phyloP scores from a whole-genome alignment of 1,140 invertebrate species.

The Drosophila kanapiae region DNA sequence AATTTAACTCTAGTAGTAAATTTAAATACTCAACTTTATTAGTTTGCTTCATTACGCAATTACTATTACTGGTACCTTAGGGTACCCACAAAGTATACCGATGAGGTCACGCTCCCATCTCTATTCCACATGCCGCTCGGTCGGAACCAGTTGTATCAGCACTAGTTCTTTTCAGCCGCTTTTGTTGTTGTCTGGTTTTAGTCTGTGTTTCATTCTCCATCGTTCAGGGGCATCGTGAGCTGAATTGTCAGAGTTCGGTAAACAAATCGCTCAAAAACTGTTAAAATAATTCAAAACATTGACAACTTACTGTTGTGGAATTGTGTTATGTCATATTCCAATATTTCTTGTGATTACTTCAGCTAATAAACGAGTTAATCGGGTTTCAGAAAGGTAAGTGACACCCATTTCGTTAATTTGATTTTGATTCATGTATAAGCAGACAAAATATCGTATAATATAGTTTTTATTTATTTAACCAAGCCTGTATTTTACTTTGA shows the following conservation, averaged over 20 bases:
- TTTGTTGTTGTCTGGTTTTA: slow-evolving; percentile 68
- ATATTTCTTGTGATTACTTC: not conserved
- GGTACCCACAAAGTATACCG: not conserved
- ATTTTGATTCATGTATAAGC: slow-evolving; percentile 6
- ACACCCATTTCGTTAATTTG: not conserved
- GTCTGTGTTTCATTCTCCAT: slow-evolving; percentile 68
- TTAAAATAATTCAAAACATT: slow-evolving; percentile 40
- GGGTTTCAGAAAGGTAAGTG: slow-evolving; percentile 15
- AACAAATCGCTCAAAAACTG: slow-evolving; percentile 56
- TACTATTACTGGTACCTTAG: not conserved
- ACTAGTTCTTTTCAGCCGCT: slow-evolving; percentile 47
- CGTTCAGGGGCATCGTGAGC: slow-evolving; percentile 35
- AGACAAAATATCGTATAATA: not conserved
- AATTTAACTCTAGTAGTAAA: no score
- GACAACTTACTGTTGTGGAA: slow-evolving; percentile 2
- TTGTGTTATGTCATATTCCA: slow-evolving; percentile 12
- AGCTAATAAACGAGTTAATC: slow-evolving; percentile 27
- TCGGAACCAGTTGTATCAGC: slow-evolving; percentile 33
- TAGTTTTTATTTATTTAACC: not conserved
- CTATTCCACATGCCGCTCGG: slow-evolving; percentile 1
- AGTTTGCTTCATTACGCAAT: not conserved
- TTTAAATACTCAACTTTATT: no score
- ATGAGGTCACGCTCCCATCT: slow-evolving; percentile 15
- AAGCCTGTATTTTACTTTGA: not conserved
- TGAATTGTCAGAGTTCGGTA: slow-evolving; percentile 35